Base-by-base conservation (phyloP, 2,113 vertebrate species). In the Cyanoderma ruficeps region DNA sequence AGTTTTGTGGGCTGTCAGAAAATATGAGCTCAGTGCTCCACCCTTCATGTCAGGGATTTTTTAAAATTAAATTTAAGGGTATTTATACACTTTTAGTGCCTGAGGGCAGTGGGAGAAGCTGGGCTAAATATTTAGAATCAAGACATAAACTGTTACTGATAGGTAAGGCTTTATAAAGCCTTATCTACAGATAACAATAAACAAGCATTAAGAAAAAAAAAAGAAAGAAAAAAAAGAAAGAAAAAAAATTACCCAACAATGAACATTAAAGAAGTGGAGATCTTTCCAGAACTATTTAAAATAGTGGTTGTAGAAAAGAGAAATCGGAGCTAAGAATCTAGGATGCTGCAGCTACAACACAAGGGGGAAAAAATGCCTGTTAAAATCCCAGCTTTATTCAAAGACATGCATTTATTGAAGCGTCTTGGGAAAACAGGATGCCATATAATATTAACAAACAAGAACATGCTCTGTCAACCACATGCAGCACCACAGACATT, bases 361-460 rank as follows among this genome's bases (percentile, higher is more conserved):
- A 16, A 13, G 63, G 39, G 39, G 8, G 3, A 57, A 47, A 42
- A 83, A 37, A 30, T 2, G 69, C 42, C 53, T 61, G 87, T 76
- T 94, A 87, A 88, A 96, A 83, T 80, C 59, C 75, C 21, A 77
- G 60, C 56, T 82, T 92, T 83, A 74, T 93, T 78, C 57, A 52
- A 60, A 87, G 57, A 59, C 78, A 94, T 96, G 84, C 65, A 83
- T 88, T 97, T 89, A 85, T 44, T 94, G 76, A 59, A 83, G 53
- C 1, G 23, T 25, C 87, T 41, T 53, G 95, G 96, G 71, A 90
- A 96, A 95, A 91, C 23, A 16, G 63, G 80, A 77, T 93, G 93
- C 87, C 61, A 90, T 90, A 90, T 93, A 94, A 52, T 87, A 88
- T 71, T 95, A 97, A 96, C 87, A 96, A 93, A 92, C 60, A 97